Evolutionary conservation across 2,888 invertebrate species (phyloP).

Genomic region (Geophilus truncorum): DNA sequence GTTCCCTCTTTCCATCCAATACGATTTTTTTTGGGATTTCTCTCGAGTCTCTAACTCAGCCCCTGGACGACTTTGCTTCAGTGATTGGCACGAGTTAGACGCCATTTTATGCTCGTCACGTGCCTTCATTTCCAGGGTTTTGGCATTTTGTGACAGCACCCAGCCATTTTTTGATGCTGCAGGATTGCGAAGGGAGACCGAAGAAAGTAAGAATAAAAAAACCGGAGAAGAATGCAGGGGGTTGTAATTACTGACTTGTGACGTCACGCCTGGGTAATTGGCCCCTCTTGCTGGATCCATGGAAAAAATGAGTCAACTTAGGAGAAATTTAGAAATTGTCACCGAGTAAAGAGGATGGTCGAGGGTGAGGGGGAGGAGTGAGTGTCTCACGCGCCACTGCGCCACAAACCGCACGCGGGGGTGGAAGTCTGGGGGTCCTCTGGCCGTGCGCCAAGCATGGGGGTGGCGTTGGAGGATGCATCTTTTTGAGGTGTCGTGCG

Average conservation of each 20-base stretch:
- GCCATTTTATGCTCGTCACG: constrained; percentile 13
- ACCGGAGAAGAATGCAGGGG: background rate
- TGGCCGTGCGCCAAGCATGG: background rate
- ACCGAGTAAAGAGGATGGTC: background rate
- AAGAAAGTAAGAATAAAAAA: background rate
- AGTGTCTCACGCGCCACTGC: background rate
- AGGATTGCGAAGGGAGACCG: background rate
- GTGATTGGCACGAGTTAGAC: background rate
- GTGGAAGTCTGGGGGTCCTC: background rate
- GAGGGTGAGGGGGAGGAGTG: background rate
- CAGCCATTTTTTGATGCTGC: background rate
- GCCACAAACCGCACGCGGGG: constrained; percentile 5
- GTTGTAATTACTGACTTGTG: background rate
- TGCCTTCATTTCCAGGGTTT: background rate
- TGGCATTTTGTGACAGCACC: background rate
- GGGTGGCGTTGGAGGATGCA: background rate
- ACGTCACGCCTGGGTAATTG: background rate
- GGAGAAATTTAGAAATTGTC: background rate
- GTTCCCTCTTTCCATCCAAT: background rate
- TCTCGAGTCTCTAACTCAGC: background rate
- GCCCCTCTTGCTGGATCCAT: background rate
- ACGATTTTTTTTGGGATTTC: background rate
- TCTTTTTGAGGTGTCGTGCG: background rate
- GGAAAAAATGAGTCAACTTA: background rate
- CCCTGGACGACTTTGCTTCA: background rate